These are phyloP conservation scores for Branchinecta sandiegonensis DNA, from an alignment of 2,888 invertebrate genomes.

Conservation along the genomic window DNA sequence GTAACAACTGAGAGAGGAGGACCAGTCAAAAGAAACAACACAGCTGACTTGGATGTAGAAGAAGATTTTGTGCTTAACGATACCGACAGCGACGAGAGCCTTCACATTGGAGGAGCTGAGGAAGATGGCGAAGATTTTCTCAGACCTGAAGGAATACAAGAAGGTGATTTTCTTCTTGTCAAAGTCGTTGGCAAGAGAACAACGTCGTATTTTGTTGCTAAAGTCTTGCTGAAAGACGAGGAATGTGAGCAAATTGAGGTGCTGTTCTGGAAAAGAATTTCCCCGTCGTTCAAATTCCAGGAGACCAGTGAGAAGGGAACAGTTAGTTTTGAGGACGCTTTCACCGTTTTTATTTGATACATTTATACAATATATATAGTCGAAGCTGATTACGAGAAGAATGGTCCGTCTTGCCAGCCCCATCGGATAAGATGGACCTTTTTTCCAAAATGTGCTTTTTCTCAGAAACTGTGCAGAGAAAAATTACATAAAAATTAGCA, in stretches of 20 bases:
- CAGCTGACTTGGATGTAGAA: too few species aligned
- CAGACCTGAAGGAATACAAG: too few species aligned
- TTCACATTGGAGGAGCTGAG: neutral
- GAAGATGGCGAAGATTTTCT: neutral
- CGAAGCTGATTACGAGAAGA: too few species aligned
- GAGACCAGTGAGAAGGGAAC: neutral
- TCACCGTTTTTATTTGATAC: too few species aligned
- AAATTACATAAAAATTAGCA: too few species aligned
- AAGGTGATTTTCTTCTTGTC: neutral
- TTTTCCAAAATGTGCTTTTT: too few species aligned
- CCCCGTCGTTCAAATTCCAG: neutral
- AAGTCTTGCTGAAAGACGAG: slow-evolving; percentile 1
- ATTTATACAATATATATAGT: too few species aligned
- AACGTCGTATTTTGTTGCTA: neutral
- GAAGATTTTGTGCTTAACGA: neutral
- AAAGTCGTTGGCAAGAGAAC: slow-evolving; percentile 6
- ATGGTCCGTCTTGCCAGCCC: too few species aligned
- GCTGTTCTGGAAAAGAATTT: neutral
- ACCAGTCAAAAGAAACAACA: too few species aligned
- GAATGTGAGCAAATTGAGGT: neutral
- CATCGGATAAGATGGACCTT: too few species aligned
- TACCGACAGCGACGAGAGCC: neutral
- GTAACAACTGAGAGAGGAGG: neutral
- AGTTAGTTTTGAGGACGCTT: neutral
- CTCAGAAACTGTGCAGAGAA: too few species aligned